phyloP scores from a whole-genome alignment of 2,888 invertebrate genomes.

The Chymomyza caudatula region DNA sequence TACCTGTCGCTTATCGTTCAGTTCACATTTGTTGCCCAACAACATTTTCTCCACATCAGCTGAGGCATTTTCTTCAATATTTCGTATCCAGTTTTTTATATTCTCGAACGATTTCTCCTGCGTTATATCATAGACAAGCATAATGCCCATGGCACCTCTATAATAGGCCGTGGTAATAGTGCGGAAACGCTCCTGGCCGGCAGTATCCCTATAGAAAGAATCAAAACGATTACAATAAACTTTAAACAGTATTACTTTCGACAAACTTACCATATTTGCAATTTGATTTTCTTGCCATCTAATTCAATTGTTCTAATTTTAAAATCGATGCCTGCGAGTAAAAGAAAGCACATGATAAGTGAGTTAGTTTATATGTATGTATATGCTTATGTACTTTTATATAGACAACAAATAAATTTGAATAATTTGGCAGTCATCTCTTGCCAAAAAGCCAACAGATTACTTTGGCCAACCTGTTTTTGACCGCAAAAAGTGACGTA shows the following conservation, averaged over 20 bases:
- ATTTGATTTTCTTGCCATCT: conserved; percentile 98
- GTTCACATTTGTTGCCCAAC: conserved; percentile 98
- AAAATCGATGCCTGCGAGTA: conserved; percentile 95
- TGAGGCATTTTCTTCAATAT: conserved; percentile 99
- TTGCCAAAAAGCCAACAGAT: neutral
- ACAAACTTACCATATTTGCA: conserved; percentile 95
- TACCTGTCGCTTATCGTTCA: conserved; percentile 95
- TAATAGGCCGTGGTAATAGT: conserved; percentile 99
- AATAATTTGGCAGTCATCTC: conserved; percentile 29
- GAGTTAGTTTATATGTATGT: neutral
- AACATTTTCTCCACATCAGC: conserved; percentile 99
- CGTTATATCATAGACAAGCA: conserved; percentile 99
- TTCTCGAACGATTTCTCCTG: conserved; percentile 99
- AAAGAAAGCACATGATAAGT: conserved; percentile 58
- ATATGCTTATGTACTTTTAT: neutral
- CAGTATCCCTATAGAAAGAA: conserved; percentile 91
- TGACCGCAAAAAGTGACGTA: neutral
- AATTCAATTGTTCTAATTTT: conserved; percentile 99
- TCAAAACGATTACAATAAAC: neutral
- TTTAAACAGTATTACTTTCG: neutral
- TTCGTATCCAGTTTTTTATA: conserved; percentile 99
- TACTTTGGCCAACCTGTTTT: conserved; percentile 1
- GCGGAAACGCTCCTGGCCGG: conserved; percentile 98
- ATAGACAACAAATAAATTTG: conserved; percentile 27
- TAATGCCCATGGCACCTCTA: conserved; percentile 99